phyloP scores from a whole-genome alignment of 1,140 invertebrate genomes.

The Chrysomallon squamiferum region DNA sequence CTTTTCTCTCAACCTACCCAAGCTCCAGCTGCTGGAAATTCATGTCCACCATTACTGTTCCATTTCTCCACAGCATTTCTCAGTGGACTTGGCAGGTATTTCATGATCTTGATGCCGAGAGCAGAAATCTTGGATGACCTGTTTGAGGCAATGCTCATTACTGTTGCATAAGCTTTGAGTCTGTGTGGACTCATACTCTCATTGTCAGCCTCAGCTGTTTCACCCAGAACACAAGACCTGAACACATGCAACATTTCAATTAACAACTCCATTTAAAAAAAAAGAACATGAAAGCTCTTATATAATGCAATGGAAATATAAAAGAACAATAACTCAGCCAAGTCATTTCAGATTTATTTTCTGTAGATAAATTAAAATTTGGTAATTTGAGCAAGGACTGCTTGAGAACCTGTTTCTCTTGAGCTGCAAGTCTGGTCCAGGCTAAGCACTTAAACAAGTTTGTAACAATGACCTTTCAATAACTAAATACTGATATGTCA shows the following conservation, averaged over 20 bases:
- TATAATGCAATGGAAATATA: too few relatives aligned
- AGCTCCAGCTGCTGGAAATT: slow-evolving; percentile 64
- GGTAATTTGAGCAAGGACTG: too few relatives aligned
- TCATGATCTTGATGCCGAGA: slow-evolving; percentile 68
- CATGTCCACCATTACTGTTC: slow-evolving; percentile 66
- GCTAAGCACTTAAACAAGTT: too few relatives aligned
- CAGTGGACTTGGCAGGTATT: slow-evolving; percentile 69
- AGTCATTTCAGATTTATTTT: too few relatives aligned
- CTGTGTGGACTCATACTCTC: slow-evolving; percentile 41
- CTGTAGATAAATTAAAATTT: too few relatives aligned
- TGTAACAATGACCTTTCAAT: too few relatives aligned
- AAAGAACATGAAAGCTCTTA: too few relatives aligned
- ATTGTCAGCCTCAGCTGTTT: slow-evolving; percentile 54
- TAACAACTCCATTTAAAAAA: too few relatives aligned
- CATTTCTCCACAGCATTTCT: slow-evolving; percentile 72
- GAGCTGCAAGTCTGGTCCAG: too few relatives aligned
- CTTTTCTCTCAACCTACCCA: slow-evolving; percentile 56
- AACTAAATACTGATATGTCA: too few relatives aligned
- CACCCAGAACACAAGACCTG: slow-evolving; percentile 65
- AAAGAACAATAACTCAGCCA: slow-evolving; percentile 4
- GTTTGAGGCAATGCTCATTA: slow-evolving; percentile 71
- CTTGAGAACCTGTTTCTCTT: too few relatives aligned
- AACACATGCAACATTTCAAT: too few relatives aligned
- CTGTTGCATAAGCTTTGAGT: slow-evolving; percentile 63
- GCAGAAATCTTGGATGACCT: slow-evolving; percentile 65